Percentiles rank a stretch among this genome's conserved stretches.
phyloP scores from a whole-genome alignment of 2,797 vertebrate species.

The Galagoides demidoff region DNA sequence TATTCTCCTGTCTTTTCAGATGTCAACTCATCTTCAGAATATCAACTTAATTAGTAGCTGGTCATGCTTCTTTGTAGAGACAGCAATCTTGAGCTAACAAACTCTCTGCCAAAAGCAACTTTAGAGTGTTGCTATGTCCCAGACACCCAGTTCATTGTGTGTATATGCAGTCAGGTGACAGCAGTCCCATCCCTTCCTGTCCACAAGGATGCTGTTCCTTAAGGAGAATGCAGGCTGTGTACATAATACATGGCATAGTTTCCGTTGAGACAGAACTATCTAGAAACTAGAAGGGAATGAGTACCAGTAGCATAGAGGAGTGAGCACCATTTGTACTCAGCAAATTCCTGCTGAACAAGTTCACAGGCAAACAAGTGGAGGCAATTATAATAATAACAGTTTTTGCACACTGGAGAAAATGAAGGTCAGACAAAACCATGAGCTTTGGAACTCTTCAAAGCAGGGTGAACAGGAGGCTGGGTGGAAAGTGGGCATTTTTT shows the following conservation, averaged over 20 bases:
- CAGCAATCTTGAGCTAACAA: neutral
- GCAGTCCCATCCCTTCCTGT: neutral
- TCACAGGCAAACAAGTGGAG: neutral
- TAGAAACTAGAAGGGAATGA: neutral
- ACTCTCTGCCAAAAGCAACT: slow-evolving; percentile 16
- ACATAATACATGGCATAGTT: neutral
- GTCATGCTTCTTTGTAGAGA: neutral
- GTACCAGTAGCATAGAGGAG: neutral
- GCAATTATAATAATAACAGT: neutral
- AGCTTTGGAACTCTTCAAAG: neutral
- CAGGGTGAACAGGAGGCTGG: neutral
- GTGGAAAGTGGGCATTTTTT: neutral
- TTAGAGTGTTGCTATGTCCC: neutral
- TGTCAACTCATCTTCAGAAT: slow-evolving; percentile 1
- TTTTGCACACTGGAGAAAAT: neutral
- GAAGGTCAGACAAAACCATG: neutral
- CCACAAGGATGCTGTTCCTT: neutral
- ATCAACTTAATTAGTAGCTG: slow-evolving; percentile 15
- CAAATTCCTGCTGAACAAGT: neutral
- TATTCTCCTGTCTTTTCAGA: neutral
- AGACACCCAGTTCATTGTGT: neutral
- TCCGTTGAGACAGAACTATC: neutral
- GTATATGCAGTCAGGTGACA: neutral
- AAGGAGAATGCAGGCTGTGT: neutral
- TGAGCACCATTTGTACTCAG: neutral